Evolutionary conservation across 2,888 invertebrate species (phyloP), one percentile per base, ranked within the genome.

Genomic region (Rhamphomyia laevipes): DNA sequence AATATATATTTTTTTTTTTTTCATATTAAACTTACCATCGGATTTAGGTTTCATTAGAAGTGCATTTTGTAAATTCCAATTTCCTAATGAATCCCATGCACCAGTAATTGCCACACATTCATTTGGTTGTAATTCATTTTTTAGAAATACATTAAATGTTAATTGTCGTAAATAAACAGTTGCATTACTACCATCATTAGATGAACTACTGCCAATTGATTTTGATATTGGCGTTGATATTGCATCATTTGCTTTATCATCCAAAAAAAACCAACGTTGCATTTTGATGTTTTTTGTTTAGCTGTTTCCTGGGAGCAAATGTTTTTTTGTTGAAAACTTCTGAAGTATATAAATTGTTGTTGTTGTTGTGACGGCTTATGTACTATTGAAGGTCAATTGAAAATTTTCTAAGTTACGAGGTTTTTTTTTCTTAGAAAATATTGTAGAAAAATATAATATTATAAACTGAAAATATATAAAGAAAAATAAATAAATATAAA

Each of bases 81-180:
- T 76, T 5, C 89, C 89, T 46, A 89, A 71, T 53, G 79, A 76
- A 23, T 71, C 66, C 51, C 77, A 78, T 63, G 76, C 81, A 40
- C 89, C 89, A 21, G 81, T 77, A 46, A 89, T 72, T 59, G 81
- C 85, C 18, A 88, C 74, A 51, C 71, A 74, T 67, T 88, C 86
- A 50, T 77, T 78, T 1, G 74, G 64, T 47, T 66, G 68, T 35
- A 84, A 62, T 53, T 74, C 61, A 17, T 60, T 54, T 49, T 74
- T 66, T 64, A 71, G 70, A 60, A 77, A 58, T 48, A 78, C 72
- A 63, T 78, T 62, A 59, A 81, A 82, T 12, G 68, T 65, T 74
- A 76, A 77, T 18, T 65, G 56, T 9, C 63, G 60, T 55, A 62
- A 66, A 21, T 66, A 43, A 35, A 23, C 17, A 31, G 18, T 11